Evolutionary conservation across 2,797 vertebrate genomes (phyloP), one percentile per base, ranked within the genome.

Genomic region (Remorina albescens): DNA sequence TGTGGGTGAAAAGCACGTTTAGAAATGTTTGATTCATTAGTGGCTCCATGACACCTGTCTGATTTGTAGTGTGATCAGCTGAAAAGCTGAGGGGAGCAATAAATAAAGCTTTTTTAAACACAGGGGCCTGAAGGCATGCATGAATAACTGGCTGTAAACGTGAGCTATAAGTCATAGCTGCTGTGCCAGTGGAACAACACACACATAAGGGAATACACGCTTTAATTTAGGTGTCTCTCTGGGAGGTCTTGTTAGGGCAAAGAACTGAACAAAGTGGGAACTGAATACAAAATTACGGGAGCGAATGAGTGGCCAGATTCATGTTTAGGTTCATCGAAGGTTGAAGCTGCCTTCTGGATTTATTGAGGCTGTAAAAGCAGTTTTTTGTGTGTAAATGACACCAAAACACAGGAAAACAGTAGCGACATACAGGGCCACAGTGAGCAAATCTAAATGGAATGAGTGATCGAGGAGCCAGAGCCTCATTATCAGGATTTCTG

Each of bases 231-330:
- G 62, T 74, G 64, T 74, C 85, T 77, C 58, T 67, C 30, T 91
- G 89, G 86, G 85, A 87, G 86, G 88, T 90, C 86, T 74, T 44
- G 25, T 19, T 44, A 36, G 37, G 65, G 26, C 26, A 44, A 77
- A 76, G 18, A 36, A 41, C 32, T 25, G 46, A 71, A 66, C 54
- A 74, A 70, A 82, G 34, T 65, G 21, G 65, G 46, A 72, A 25
- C 30, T 49, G 55, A 79, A 77, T 80, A 50, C 68, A 44, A 83
- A 84, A 78, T 81, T 46, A 69, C 80, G 77, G 76, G 63, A 78
- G 54, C 13, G 3, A 72, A 64, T 32, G 46, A 74, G 71, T 34
- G 28, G 67, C 50, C 41, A 5, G 50, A 59, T 66, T 51, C 67
- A 78, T 6, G 25, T 84, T 73, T 41, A 19, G 37, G 73, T 78